Percentiles rank a stretch among this genome's conserved stretches.
phyloP scores from a whole-genome alignment of 1,140 invertebrate genomes.

The Drosophila yakuba region DNA sequence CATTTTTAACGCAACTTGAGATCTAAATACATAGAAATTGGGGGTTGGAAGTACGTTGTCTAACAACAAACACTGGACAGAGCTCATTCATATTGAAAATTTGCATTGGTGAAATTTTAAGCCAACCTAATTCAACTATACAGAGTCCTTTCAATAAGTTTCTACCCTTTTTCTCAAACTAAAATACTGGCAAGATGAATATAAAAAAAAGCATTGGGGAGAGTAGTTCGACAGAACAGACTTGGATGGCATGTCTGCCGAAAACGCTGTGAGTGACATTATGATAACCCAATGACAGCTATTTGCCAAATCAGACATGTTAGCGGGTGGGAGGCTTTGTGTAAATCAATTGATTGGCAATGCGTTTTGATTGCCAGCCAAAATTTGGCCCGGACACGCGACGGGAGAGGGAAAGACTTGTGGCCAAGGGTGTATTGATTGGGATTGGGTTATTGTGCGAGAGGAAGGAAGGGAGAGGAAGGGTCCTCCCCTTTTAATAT shows the following conservation, averaged over 20 bases:
- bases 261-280: constrained; percentile 53
- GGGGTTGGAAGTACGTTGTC: background rate
- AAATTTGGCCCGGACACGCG: constrained; percentile 64
- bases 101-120: no score
- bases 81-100: no score
- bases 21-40: constrained; percentile 6
- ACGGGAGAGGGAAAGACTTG: constrained; percentile 24
- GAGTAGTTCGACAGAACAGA: constrained; percentile 9
- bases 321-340: constrained; percentile 36
- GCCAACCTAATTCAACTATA: background rate
- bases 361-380: constrained; percentile 77
- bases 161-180: background rate
- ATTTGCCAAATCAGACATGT: constrained; percentile 72
- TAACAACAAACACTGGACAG: no score
- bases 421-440: constrained; percentile 44
- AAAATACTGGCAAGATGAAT: background rate
- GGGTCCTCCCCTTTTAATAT: constrained; percentile 52
- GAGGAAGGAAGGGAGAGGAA: background rate
- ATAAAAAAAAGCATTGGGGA: background rate
- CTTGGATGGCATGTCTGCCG: constrained; percentile 51
- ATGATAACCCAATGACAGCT: constrained; percentile 71
- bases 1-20: constrained; percentile 17
- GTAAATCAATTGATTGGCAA: constrained; percentile 80
- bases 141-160: background rate
- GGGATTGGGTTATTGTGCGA: constrained; percentile 7